Conservation (phyloP, 2,797 vertebrate genomes). For the Aphelocoma californica region DNA sequence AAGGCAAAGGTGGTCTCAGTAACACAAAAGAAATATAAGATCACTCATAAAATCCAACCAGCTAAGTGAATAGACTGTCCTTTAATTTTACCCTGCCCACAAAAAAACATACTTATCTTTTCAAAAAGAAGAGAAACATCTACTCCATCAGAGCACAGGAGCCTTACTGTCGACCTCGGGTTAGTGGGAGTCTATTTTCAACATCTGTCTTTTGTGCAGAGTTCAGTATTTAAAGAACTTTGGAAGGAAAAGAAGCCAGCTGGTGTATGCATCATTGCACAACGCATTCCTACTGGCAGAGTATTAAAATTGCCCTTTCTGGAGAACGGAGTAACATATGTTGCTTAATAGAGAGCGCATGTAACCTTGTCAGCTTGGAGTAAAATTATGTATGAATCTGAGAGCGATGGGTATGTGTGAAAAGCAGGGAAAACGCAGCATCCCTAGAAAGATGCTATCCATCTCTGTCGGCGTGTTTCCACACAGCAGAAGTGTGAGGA, state of each 20-base stretch:
- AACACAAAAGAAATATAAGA: not conserved
- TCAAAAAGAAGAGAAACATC: not conserved
- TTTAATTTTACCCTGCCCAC: not conserved
- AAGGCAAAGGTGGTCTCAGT: not conserved
- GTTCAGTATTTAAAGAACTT: constrained; percentile 23
- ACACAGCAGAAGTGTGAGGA: not conserved
- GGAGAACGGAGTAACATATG: constrained; percentile 21
- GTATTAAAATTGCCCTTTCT: constrained; percentile 11
- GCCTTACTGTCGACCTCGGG: not conserved
- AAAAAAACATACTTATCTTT: not conserved
- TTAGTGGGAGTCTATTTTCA: not conserved
- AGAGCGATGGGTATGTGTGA: not conserved
- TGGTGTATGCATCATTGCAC: not conserved
- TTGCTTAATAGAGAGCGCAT: not conserved
- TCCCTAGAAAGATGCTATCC: not conserved
- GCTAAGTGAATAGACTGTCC: not conserved
- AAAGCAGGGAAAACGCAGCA: not conserved
- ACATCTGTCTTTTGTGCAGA: not conserved
- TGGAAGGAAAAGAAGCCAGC: constrained; percentile 24
- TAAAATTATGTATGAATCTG: not conserved
- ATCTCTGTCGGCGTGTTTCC: not conserved
- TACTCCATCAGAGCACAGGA: not conserved
- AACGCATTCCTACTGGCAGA: not conserved
- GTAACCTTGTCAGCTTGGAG: constrained; percentile 2
- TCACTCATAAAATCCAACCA: not conserved